phyloP scores from a whole-genome alignment of 2,797 vertebrate species.

The Sternarchorhynchus goeldii region DNA sequence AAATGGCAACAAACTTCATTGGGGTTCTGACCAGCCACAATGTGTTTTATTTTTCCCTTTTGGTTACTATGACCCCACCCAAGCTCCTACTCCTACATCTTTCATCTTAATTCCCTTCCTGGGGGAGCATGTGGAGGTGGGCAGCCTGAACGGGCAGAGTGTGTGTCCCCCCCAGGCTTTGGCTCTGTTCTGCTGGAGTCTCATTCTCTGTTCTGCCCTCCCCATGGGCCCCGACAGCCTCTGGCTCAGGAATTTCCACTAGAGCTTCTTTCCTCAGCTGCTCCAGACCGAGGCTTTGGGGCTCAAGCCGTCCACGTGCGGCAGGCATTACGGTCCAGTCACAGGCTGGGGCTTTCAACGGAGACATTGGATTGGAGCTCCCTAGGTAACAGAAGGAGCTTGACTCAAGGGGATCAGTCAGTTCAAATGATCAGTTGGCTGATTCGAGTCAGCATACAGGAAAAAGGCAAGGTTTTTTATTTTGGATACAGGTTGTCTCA shows the following conservation, averaged over 20 bases:
- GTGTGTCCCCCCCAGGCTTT: conserved; percentile 43
- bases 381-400: conserved; percentile 35
- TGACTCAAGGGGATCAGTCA: conserved; percentile 61
- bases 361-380: conserved; percentile 47
- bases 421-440: conserved; percentile 48
- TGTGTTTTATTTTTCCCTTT: neutral
- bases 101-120: conserved; percentile 68
- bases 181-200: conserved; percentile 70
- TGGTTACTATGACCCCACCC: neutral
- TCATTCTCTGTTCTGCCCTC: conserved; percentile 53
- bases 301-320: conserved; percentile 60
- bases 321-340: conserved; percentile 35
- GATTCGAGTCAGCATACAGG: conserved; percentile 16
- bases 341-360: conserved; percentile 44
- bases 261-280: conserved; percentile 74
- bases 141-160: conserved; percentile 44
- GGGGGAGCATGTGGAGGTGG: conserved; percentile 68
- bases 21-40: neutral
- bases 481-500: conserved; percentile 4
- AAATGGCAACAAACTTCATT: neutral
- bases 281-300: conserved; percentile 50
- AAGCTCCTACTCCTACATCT: conserved; percentile 40
- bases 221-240: conserved; percentile 58
- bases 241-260: conserved; percentile 76
- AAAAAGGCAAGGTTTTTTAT: conserved; percentile 5